These are phyloP conservation scores for Meandrusa payeni DNA, from an alignment of 2,888 invertebrate genomes.

Conservation along the genomic window DNA sequence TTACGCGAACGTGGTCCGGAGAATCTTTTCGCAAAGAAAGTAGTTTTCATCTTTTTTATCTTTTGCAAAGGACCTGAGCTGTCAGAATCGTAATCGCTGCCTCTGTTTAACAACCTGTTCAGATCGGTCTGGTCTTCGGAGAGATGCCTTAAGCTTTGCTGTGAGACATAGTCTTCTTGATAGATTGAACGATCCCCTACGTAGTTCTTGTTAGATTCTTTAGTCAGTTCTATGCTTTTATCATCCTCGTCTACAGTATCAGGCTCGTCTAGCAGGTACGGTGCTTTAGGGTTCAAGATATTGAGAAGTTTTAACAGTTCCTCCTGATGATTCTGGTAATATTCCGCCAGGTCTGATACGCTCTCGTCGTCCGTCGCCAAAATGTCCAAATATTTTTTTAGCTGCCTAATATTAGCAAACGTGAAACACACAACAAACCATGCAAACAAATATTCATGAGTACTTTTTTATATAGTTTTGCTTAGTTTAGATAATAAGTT, in stretches of 20 bases:
- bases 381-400: slow-evolving; percentile 83
- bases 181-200: slow-evolving; percentile 59
- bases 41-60: slow-evolving; percentile 82
- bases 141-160: slow-evolving; percentile 59
- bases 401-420: slow-evolving; percentile 61
- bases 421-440: slow-evolving; percentile 69
- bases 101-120: slow-evolving; percentile 77
- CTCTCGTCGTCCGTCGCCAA: slow-evolving; percentile 74
- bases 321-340: slow-evolving; percentile 65
- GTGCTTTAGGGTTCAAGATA: slow-evolving; percentile 62
- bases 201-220: slow-evolving; percentile 56
- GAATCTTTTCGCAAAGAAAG: slow-evolving; percentile 82
- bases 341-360: slow-evolving; percentile 60
- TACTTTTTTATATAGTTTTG: slow-evolving; percentile 39
- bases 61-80: slow-evolving; percentile 72
- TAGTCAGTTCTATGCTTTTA: slow-evolving; percentile 46
- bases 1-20: slow-evolving; percentile 80
- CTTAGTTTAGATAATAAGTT: slow-evolving; percentile 15
- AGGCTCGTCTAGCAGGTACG: slow-evolving; percentile 57
- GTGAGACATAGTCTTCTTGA: slow-evolving; percentile 59
- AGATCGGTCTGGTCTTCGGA: slow-evolving; percentile 68
- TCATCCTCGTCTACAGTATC: slow-evolving; percentile 65
- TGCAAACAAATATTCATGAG: slow-evolving; percentile 69
- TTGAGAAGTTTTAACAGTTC: slow-evolving; percentile 60
- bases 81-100: slow-evolving; percentile 64